Conservation (phyloP, 2,888 invertebrate genomes). For the Timandra comae region DNA sequence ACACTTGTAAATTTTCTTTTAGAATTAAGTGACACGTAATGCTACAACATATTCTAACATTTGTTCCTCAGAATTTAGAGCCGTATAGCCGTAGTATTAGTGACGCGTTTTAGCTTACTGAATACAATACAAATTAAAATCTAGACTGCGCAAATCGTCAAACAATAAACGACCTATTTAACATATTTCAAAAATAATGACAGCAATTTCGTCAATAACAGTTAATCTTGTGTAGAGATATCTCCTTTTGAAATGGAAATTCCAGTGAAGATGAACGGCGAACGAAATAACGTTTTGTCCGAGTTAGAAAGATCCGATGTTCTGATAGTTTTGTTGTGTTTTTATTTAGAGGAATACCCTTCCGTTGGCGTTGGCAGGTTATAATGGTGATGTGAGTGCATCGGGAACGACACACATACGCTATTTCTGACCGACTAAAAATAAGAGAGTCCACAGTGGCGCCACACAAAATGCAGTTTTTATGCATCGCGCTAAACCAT, state of each 20-base stretch:
- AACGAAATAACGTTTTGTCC: slow-evolving; percentile 5
- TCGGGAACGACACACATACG: slow-evolving; percentile 45
- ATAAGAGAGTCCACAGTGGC: slow-evolving; percentile 45
- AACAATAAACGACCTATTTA: neutral
- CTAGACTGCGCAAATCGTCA: too few species aligned
- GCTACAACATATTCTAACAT: too few species aligned
- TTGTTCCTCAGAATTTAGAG: too few species aligned
- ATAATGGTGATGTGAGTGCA: slow-evolving; percentile 41
- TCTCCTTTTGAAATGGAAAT: slow-evolving; percentile 1
- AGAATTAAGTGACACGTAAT: too few species aligned
- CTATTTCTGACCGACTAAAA: slow-evolving; percentile 61
- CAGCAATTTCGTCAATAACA: too few species aligned
- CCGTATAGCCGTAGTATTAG: too few species aligned
- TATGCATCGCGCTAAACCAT: slow-evolving; percentile 55
- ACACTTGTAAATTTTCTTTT: too few species aligned
- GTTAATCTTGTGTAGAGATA: too few species aligned
- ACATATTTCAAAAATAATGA: too few species aligned
- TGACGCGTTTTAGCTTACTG: too few species aligned
- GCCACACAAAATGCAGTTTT: slow-evolving; percentile 53
- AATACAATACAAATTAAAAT: too few species aligned
- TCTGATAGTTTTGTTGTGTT: slow-evolving; percentile 10
- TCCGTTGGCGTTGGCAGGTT: slow-evolving; percentile 27
- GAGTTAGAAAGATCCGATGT: slow-evolving; percentile 11
- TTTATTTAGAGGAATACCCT: slow-evolving; percentile 17
- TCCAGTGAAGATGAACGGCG: slow-evolving; percentile 6